Evolutionary conservation across 2,888 invertebrate genomes (phyloP).

Genomic region (Epiblema foenella): DNA sequence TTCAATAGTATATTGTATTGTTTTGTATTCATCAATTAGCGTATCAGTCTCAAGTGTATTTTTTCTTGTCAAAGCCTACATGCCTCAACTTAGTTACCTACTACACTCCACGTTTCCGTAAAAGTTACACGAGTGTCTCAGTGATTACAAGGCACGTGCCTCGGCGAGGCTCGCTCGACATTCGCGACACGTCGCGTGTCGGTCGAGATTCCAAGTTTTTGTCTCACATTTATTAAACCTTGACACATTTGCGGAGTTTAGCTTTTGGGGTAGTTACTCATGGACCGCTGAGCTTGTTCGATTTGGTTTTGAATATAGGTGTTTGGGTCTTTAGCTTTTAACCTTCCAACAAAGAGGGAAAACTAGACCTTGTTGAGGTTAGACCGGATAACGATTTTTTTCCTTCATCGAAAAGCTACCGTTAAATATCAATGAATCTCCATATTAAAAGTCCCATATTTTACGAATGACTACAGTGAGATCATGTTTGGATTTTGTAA

Average conservation of each 20-base stretch:
- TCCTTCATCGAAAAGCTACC: no score
- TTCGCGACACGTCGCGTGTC: slow-evolving; percentile 17
- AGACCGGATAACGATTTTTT: no score
- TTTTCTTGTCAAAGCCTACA: not conserved
- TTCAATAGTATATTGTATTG: no score
- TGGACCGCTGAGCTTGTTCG: not conserved
- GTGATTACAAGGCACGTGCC: slow-evolving; percentile 29
- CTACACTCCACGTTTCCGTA: not conserved
- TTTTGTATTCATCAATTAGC: not conserved
- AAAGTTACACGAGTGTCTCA: slow-evolving; percentile 11
- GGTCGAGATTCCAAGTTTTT: slow-evolving; percentile 31
- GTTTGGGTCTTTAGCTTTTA: no score
- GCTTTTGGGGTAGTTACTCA: not conserved
- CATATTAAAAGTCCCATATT: no score
- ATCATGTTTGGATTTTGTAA: no score
- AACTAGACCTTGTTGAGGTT: no score
- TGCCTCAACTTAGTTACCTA: not conserved
- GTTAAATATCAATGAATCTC: no score
- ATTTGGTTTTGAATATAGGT: not conserved
- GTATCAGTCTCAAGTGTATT: not conserved
- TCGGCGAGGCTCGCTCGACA: not conserved
- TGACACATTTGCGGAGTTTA: slow-evolving; percentile 26
- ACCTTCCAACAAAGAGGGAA: no score
- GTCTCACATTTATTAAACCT: slow-evolving; percentile 32
- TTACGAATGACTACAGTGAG: no score